phyloP scores from a whole-genome alignment of 2,797 vertebrate species.

The Lithobates sylvaticus region DNA sequence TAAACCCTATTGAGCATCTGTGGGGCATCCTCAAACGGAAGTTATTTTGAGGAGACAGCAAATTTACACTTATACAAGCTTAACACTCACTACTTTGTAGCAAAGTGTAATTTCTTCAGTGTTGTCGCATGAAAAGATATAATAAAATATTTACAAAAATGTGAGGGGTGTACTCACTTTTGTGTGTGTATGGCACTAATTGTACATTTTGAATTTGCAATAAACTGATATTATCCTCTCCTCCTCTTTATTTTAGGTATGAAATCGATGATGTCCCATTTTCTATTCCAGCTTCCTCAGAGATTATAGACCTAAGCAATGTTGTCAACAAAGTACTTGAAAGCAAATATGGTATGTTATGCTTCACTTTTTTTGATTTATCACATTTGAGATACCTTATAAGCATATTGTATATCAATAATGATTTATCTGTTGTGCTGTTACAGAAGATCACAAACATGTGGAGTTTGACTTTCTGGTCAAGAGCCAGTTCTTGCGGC shows the following conservation, averaged over 20 bases:
- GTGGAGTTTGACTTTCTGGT: slow-evolving; percentile 98
- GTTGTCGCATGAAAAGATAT: no score
- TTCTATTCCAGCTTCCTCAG: slow-evolving; percentile 90
- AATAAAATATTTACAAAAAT: no score
- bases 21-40: no score
- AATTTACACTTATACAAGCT: no score
- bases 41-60: no score
- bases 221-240: slow-evolving; percentile 6
- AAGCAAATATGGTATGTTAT: slow-evolving; percentile 82
- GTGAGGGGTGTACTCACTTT: no score
- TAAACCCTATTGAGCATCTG: no score
- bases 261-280: slow-evolving; percentile 91
- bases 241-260: slow-evolving; percentile 76
- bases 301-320: slow-evolving; percentile 88
- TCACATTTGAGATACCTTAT: neutral
- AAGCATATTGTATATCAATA: neutral
- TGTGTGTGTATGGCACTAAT: no score
- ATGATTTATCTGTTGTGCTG: slow-evolving; percentile 34
- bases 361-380: neutral
- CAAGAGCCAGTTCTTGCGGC: slow-evolving; percentile 90
- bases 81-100: no score
- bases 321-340: slow-evolving; percentile 94
- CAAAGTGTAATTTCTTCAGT: no score
- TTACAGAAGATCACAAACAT: slow-evolving; percentile 86
- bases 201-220: no score